These are phyloP conservation scores for Eristalis tenax DNA, from an alignment of 2,888 invertebrate species.

Conservation along the genomic window DNA sequence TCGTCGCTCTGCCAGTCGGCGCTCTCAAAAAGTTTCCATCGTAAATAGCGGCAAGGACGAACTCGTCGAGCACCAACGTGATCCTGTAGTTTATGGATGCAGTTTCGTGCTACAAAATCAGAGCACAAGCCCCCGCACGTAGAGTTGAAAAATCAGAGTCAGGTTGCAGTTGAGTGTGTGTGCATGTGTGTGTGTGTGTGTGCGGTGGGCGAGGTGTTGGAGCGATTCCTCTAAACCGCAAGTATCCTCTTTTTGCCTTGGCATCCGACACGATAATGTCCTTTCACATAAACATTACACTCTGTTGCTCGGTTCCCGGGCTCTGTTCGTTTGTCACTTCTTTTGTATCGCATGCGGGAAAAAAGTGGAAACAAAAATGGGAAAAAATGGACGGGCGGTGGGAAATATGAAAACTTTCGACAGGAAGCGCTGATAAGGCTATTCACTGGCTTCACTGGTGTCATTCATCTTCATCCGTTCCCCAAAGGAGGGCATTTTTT, in stretches of 20 bases:
- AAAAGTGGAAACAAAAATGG: too few relatives aligned
- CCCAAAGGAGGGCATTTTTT: constrained; percentile 24
- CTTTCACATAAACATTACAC: constrained; percentile 64
- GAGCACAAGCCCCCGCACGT: constrained; percentile 40
- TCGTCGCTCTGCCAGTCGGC: not conserved
- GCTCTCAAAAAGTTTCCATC: constrained; percentile 46
- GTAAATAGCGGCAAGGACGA: constrained; percentile 35
- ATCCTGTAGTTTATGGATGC: constrained; percentile 60
- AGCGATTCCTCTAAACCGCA: constrained; percentile 27
- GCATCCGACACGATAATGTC: constrained; percentile 65
- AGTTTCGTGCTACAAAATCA: constrained; percentile 65
- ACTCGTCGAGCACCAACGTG: constrained; percentile 47
- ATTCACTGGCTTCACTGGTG: constrained; percentile 74
- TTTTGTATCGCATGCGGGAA: constrained; percentile 57
- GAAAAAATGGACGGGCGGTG: constrained; percentile 35
- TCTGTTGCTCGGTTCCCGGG: constrained; percentile 50
- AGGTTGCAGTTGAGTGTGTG: constrained; percentile 18
- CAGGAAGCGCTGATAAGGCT: constrained; percentile 81
- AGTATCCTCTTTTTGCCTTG: constrained; percentile 22
- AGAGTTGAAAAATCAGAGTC: constrained; percentile 51
- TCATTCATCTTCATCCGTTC: constrained; percentile 70
- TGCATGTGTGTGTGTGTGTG: not conserved
- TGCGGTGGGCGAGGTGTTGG: not conserved
- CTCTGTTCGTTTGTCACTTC: constrained; percentile 56
- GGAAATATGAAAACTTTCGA: constrained; percentile 81